phyloP scores from a whole-genome alignment of 2,888 invertebrate genomes.

The Euzetes globulus region DNA sequence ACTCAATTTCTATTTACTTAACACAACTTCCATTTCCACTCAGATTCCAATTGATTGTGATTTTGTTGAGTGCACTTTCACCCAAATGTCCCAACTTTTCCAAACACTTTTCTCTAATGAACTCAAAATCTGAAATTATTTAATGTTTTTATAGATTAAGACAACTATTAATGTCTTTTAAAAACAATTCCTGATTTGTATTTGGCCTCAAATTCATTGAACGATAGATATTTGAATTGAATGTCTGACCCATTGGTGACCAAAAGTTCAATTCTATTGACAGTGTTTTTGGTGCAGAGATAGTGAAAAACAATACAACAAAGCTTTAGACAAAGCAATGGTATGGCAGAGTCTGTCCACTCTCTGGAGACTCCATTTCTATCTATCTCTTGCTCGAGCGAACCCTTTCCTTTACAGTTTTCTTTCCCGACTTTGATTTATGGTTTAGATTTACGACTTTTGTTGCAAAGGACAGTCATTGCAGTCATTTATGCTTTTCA shows the following conservation, averaged over 20 bases:
- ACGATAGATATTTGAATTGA: background rate
- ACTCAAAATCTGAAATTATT: too few species aligned
- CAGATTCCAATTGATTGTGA: constrained; percentile 10
- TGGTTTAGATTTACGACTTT: constrained; percentile 29
- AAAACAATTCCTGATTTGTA: background rate
- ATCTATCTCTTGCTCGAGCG: constrained; percentile 18
- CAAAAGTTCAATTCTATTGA: background rate
- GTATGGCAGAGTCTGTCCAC: constrained; percentile 2
- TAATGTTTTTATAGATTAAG: too few species aligned
- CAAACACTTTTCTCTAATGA: background rate
- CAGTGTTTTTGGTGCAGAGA: constrained; percentile 1
- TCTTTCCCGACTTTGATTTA: constrained; percentile 26
- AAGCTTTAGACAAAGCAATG: background rate
- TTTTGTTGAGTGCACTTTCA: constrained; percentile 16
- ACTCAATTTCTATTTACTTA: constrained; percentile 13
- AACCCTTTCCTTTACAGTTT: constrained; percentile 15
- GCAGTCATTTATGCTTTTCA: constrained; percentile 21
- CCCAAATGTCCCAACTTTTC: background rate
- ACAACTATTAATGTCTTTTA: background rate
- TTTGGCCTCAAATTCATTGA: background rate
- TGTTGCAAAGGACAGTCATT: constrained; percentile 1
- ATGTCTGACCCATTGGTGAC: constrained; percentile 11
- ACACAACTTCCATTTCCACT: constrained; percentile 10
- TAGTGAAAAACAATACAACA: background rate
- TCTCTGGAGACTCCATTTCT: constrained; percentile 27